Evolutionary conservation across 2,888 invertebrate genomes (phyloP).

Genomic region (Cremastinae sp.): DNA sequence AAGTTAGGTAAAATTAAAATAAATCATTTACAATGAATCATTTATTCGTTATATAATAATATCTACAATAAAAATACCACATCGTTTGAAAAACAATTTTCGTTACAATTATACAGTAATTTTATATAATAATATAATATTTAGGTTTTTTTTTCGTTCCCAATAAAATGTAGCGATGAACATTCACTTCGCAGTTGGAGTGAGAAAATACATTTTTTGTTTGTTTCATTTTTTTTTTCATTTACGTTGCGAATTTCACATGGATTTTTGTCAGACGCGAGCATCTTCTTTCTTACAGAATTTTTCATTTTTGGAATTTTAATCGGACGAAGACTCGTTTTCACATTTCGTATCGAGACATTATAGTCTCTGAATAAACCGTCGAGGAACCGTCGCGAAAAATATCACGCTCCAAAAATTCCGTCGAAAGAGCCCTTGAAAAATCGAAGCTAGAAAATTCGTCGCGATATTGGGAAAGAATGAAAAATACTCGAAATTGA

Average conservation of each 20-base stretch:
- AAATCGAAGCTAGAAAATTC: background rate
- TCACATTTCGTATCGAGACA: background rate
- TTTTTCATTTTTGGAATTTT: slow-evolving; percentile 59
- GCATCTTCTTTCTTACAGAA: slow-evolving; percentile 51
- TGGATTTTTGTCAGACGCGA: slow-evolving; percentile 73
- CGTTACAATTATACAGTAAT: slow-evolving; percentile 80
- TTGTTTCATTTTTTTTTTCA: slow-evolving; percentile 65
- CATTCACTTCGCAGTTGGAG: slow-evolving; percentile 78
- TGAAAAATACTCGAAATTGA: slow-evolving; percentile 30
- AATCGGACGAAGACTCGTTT: slow-evolving; percentile 40
- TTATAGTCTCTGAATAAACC: too few relatives aligned
- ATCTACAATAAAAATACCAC: slow-evolving; percentile 80
- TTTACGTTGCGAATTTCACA: slow-evolving; percentile 73
- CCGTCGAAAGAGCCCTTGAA: background rate
- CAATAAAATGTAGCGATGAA: slow-evolving; percentile 79
- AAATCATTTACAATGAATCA: slow-evolving; percentile 76
- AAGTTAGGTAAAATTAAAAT: slow-evolving; percentile 26
- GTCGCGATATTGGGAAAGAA: slow-evolving; percentile 5
- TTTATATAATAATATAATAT: slow-evolving; percentile 66
- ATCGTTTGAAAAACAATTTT: slow-evolving; percentile 80
- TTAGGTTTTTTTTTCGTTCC: slow-evolving; percentile 71
- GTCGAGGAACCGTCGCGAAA: background rate
- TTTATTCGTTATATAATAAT: slow-evolving; percentile 80
- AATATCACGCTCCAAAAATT: slow-evolving; percentile 11
- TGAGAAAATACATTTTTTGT: slow-evolving; percentile 78